A percentile compares a stretch with the other conserved stretches of the same genome.
phyloP scores from a whole-genome alignment of 1,140 invertebrate species.

The Triops longicaudatus region DNA sequence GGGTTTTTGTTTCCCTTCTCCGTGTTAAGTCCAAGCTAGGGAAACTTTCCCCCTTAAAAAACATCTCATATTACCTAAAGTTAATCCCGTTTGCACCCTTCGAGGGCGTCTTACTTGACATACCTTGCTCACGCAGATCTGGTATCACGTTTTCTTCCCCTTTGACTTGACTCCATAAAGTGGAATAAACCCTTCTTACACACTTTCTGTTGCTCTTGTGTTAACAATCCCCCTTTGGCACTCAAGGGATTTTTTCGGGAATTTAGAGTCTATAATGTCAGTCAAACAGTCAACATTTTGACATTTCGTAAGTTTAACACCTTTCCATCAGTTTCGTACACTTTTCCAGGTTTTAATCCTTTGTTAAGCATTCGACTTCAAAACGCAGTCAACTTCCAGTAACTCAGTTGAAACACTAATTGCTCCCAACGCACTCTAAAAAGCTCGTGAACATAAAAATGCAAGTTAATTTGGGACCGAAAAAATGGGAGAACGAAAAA shows the following conservation, averaged over 20 bases:
- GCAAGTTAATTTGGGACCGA: neutral
- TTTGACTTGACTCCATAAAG: neutral
- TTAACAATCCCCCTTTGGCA: no score
- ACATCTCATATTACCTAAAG: neutral
- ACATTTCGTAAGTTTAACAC: no score
- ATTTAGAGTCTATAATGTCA: no score
- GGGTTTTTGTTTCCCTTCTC: no score
- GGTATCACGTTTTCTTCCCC: neutral
- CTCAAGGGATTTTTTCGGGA: no score
- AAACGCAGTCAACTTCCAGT: neutral
- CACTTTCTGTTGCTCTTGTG: neutral
- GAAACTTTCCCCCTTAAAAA: neutral
- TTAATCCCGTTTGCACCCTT: slow-evolving; percentile 4
- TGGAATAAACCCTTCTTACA: neutral
- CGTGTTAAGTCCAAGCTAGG: no score
- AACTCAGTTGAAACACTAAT: neutral
- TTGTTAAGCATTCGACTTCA: neutral
- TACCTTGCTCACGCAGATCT: slow-evolving; percentile 9
- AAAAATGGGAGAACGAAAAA: neutral
- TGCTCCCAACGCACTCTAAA: neutral
- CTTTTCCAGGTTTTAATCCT: no score
- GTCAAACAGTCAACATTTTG: no score
- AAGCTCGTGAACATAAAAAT: neutral
- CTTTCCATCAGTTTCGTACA: no score
- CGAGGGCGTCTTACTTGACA: neutral